Percentiles rank a stretch among this genome's conserved stretches.
Evolutionary conservation across 2,797 vertebrate genomes (phyloP).

Genomic region (Pyrocephalus nanus): DNA sequence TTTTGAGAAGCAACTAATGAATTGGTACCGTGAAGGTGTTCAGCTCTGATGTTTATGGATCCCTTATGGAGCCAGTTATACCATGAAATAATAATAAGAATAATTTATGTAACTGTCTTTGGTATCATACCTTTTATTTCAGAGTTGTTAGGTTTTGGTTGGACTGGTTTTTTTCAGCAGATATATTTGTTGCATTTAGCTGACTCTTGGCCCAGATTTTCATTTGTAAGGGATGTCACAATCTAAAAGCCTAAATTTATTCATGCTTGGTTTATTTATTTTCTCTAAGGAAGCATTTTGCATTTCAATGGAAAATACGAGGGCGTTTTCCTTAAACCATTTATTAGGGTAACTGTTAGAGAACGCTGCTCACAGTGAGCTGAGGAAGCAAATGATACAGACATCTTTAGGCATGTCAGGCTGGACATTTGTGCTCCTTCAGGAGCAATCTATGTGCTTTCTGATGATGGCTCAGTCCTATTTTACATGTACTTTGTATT

Average conservation of each 20-base stretch:
- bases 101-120: background rate
- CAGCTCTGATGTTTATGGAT: background rate
- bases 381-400: background rate
- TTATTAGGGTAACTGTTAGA: constrained; percentile 3
- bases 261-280: constrained; percentile 40
- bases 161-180: background rate
- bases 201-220: constrained; percentile 5
- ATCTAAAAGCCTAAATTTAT: constrained; percentile 1
- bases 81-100: background rate
- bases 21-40: background rate
- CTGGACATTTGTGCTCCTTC: background rate
- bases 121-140: background rate
- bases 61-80: background rate
- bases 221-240: background rate
- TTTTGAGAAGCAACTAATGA: background rate
- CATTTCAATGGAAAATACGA: background rate
- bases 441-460: constrained; percentile 28
- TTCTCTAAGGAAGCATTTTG: constrained; percentile 31
- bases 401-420: background rate
- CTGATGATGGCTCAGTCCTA: background rate
- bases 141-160: background rate
- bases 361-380: background rate
- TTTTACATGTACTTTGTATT: constrained; percentile 41
- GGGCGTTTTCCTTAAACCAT: background rate
- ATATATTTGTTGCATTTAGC: background rate